A percentile compares a stretch with the other conserved stretches of the same genome.
These are phyloP conservation scores for Cheilosia grossa DNA, from an alignment of 2,888 invertebrate species.

Conservation along the genomic window DNA sequence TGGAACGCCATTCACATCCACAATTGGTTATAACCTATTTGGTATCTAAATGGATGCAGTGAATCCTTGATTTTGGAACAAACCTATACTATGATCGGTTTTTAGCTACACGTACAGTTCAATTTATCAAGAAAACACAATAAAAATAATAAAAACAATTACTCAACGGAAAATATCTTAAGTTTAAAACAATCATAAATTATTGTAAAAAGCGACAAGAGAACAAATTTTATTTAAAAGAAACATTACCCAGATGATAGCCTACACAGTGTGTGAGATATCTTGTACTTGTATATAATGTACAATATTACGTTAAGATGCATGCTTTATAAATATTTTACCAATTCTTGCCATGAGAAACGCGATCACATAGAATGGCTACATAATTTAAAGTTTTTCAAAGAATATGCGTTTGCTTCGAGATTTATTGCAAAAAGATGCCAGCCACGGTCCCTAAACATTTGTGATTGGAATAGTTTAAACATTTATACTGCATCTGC, in stretches of 20 bases:
- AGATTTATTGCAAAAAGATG: neutral
- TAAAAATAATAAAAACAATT: slow-evolving; percentile 6
- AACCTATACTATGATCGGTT: slow-evolving; percentile 12
- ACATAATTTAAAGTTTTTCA: neutral
- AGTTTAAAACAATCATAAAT: slow-evolving; percentile 42
- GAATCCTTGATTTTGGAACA: slow-evolving; percentile 26
- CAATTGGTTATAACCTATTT: slow-evolving; percentile 23
- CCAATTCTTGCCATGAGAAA: neutral
- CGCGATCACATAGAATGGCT: neutral
- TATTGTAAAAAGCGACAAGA: slow-evolving; percentile 22
- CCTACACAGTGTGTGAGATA: slow-evolving; percentile 10
- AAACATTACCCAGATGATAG: slow-evolving; percentile 41
- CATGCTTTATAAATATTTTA: slow-evolving; percentile 18
- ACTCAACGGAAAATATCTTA: slow-evolving; percentile 20
- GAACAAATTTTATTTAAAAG: neutral
- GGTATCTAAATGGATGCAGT: slow-evolving; percentile 26
- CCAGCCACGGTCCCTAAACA: neutral
- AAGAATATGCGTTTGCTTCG: neutral
- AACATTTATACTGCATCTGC: slow-evolving; percentile 9
- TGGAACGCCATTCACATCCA: slow-evolving; percentile 31
- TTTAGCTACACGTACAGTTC: slow-evolving; percentile 19
- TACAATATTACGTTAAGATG: slow-evolving; percentile 14
- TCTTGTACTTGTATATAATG: slow-evolving; percentile 24
- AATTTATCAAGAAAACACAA: neutral
- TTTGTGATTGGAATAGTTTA: neutral